Evolutionary conservation across 2,113 vertebrate species (phyloP), one percentile per base, ranked within the genome.

Genomic region (Orientallactaga bullata): DNA sequence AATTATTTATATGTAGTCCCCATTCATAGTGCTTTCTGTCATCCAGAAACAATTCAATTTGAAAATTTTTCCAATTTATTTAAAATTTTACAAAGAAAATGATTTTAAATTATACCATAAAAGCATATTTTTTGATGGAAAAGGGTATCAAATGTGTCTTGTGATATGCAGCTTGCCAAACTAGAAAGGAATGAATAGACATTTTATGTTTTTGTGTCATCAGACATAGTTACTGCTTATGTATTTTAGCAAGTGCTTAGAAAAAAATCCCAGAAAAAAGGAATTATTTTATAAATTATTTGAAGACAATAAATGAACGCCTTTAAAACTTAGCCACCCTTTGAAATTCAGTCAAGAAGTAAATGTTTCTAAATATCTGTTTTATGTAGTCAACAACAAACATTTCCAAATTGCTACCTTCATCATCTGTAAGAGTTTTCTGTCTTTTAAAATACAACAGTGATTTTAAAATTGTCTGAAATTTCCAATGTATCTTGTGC

Each of bases 1-100:
- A 97, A 69, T 97, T 95, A 97, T 97, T 95, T 96, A 95, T 90
- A 66, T 66, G 2, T 35, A 69, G 55, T 96, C 85, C 65, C 81
- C 84, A 91, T 74, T 93, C 77, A 91, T 12, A 77, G 80, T 93
- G 13, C 84, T 95, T 87, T 95, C 60, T 51, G 35, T 95, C 11
- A 65, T 96, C 71, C 92, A 93, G 18, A 90, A 95, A 97, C 30
- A 93, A 95, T 91, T 92, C 47, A 63, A 74, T 94, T 97, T 85
- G 88, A 89, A 96, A 0, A 11, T 35, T 47, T 42, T 89, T 42
- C 51, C 91, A 92, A 83, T 89, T 95, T 66, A 42, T 82, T 95
- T 91, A 93, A 89, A 84, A 74, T 66, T 94, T 92, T 90, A 78
- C 85, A 96, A 92, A 21, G 30, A 83, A 91, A 58, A 91, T 85